A percentile compares a stretch with the other conserved stretches of the same genome.
Conservation (phyloP, 2,113 vertebrate species). For the Barnardius zonarius region DNA sequence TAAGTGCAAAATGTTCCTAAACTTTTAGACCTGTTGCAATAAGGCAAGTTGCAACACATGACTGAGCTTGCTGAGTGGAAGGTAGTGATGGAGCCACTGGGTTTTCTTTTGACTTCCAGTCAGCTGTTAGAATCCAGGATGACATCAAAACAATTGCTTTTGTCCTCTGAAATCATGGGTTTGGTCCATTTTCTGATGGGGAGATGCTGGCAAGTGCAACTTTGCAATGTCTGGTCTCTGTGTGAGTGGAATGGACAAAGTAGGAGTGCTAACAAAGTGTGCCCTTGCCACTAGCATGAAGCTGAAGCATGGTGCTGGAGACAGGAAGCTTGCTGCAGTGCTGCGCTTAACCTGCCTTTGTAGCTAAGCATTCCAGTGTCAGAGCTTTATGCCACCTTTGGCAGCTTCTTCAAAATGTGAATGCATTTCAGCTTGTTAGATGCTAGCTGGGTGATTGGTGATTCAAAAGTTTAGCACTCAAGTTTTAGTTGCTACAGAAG, state of each 20-base stretch:
- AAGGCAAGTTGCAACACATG: neutral
- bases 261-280: neutral
- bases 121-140: neutral
- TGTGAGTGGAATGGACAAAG: neutral
- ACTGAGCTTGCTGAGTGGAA: neutral
- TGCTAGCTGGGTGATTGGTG: neutral
- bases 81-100: neutral
- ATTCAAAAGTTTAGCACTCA: constrained; percentile 16
- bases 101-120: neutral
- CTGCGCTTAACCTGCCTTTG: neutral
- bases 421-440: neutral
- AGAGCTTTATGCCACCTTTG: neutral
- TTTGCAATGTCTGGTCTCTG: constrained; percentile 17
- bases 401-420: constrained; percentile 18
- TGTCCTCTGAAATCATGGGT: constrained; percentile 57
- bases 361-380: neutral
- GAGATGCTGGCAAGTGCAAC: constrained; percentile 20
- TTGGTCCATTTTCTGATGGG: constrained; percentile 65
- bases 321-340: constrained; percentile 13
- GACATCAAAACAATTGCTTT: neutral
- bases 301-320: neutral
- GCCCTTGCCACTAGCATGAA: neutral
- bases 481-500: neutral
- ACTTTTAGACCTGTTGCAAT: neutral
- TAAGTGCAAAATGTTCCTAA: neutral